These are phyloP conservation scores for Ornithoptera priamus DNA, from an alignment of 2,888 invertebrate genomes.

Conservation along the genomic window DNA sequence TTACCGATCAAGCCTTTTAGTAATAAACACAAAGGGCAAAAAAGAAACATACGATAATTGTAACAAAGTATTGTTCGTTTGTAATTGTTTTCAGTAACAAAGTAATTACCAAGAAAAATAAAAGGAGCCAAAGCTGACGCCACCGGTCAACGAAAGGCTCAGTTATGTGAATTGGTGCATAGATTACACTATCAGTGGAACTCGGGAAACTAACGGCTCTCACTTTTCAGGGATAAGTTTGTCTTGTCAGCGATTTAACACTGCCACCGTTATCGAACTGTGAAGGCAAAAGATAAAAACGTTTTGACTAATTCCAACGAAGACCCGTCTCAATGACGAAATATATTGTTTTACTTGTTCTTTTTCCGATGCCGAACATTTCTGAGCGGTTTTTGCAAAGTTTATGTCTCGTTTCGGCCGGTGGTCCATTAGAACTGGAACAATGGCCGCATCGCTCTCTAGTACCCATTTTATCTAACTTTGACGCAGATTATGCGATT, in stretches of 20 bases:
- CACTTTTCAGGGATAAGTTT: conserved; percentile 62
- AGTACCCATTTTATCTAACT: conserved; percentile 73
- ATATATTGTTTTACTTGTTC: conserved; percentile 61
- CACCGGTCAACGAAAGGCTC: conserved; percentile 6
- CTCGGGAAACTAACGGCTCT: conserved; percentile 43
- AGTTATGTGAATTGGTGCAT: conserved; percentile 22
- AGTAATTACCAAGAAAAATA: conserved; percentile 18
- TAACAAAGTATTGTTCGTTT: not conserved
- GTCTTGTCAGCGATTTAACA: conserved; percentile 65
- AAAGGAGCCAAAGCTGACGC: conserved; percentile 13
- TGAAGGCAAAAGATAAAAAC: conserved; percentile 73
- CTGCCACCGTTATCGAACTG: conserved; percentile 68
- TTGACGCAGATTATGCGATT: conserved; percentile 73
- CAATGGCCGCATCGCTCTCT: conserved; percentile 72
- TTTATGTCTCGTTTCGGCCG: conserved; percentile 58
- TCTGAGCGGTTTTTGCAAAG: conserved; percentile 65
- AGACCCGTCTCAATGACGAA: conserved; percentile 66
- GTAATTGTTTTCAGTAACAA: conserved; percentile 25
- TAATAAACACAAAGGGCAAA: not conserved
- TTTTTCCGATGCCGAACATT: conserved; percentile 63
- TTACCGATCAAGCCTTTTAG: not conserved
- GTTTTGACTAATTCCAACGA: conserved; percentile 71
- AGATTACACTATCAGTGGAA: conserved; percentile 35
- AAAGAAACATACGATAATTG: not conserved
- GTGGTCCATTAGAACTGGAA: conserved; percentile 75